A percentile compares a stretch with the other conserved stretches of the same genome.
Evolutionary conservation across 2,888 invertebrate genomes (phyloP).

Genomic region (Eumacrocentrus americanus): DNA sequence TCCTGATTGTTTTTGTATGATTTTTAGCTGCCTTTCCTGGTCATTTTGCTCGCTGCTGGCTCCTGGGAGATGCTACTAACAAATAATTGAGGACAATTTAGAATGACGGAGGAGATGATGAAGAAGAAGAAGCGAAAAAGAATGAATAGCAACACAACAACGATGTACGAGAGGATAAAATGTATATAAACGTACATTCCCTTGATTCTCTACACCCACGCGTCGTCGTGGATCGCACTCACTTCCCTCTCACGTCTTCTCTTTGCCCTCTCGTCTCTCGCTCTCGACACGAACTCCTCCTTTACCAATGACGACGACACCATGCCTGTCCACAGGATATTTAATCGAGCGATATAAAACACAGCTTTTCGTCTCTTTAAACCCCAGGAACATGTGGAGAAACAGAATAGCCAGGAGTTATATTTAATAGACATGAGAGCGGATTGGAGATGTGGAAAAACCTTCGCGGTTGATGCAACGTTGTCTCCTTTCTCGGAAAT

Average conservation of each 20-base stretch:
- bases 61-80: too few species aligned
- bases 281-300: slow-evolving; percentile 2
- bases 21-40: background rate
- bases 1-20: background rate
- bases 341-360: slow-evolving; percentile 11
- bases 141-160: background rate
- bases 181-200: slow-evolving; percentile 20
- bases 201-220: slow-evolving; percentile 46
- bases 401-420: too few species aligned
- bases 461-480: slow-evolving; percentile 23
- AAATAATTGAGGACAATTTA: background rate
- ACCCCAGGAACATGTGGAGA: too few species aligned
- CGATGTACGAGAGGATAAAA: slow-evolving; percentile 13
- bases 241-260: slow-evolving; percentile 23
- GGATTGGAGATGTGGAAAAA: slow-evolving; percentile 14
- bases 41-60: too few species aligned
- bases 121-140: background rate
- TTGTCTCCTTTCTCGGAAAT: slow-evolving; percentile 23
- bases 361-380: too few species aligned
- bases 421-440: too few species aligned
- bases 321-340: slow-evolving; percentile 12
- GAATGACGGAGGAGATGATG: background rate
- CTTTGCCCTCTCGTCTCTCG: too few species aligned
- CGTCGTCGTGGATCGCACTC: slow-evolving; percentile 34
- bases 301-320: slow-evolving; percentile 4